Conservation (phyloP, 2,797 vertebrate genomes). For the Kryptolebias ocellatus region DNA sequence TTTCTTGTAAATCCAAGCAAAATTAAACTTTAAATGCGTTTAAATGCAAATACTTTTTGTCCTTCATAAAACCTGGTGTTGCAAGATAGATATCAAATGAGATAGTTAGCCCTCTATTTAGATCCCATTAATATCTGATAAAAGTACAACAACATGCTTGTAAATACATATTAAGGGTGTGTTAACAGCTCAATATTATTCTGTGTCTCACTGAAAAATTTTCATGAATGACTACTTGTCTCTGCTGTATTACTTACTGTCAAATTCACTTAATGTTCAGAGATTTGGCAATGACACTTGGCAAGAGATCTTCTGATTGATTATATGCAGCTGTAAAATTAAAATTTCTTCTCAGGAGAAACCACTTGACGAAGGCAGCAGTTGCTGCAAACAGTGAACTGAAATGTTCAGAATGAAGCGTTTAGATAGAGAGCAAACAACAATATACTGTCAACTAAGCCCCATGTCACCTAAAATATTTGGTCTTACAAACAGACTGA, state of each 20-base stretch:
- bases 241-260: background rate
- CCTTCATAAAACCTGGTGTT: background rate
- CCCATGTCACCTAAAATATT: too few relatives aligned
- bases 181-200: background rate
- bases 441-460: too few relatives aligned
- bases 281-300: background rate
- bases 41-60: background rate
- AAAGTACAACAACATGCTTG: background rate
- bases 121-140: background rate
- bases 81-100: background rate
- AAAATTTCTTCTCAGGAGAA: background rate
- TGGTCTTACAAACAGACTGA: too few relatives aligned
- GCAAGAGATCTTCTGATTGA: background rate
- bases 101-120: background rate
- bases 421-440: too few relatives aligned
- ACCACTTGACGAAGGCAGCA: too few relatives aligned
- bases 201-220: background rate
- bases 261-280: slow-evolving; percentile 10
- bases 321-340: slow-evolving; percentile 7
- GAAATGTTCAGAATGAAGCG: too few relatives aligned
- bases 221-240: background rate
- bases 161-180: background rate
- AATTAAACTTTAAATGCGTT: background rate
- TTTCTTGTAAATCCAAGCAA: background rate
- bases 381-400: too few relatives aligned